Base-by-base conservation (phyloP, 2,888 invertebrate genomes). In the Nomada goodeniana region DNA sequence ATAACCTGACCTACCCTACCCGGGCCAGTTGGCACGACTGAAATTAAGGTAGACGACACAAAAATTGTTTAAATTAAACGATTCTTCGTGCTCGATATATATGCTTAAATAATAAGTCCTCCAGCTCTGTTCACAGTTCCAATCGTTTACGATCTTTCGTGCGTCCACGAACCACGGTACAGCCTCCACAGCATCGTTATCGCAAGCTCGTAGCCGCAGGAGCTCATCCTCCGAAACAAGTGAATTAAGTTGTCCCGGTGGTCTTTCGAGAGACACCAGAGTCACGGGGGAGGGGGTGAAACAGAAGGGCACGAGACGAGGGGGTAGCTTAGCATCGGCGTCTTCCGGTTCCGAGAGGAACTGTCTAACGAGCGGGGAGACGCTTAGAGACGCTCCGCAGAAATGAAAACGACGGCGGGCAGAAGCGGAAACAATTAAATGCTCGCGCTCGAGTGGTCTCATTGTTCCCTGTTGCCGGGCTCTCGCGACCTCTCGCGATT, bases 341-440 rank as follows among this genome's bases (percentile, higher is more conserved):
- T 90, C 91, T 91, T 91, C 91, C 91, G 91, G 88, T 88, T 83
- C 88, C 81, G 87, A 88, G 88, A 90, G 90, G 90, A 92, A 91
- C 90, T 89, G 88, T 82, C 91, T 92, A 92, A 92, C 92, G 91
- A 92, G 92, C 90, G 86, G 81, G 71, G 75, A 83, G 86, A 80
- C 77, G 89, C 88, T 86, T 82, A 86, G 86, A 88, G 83, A 85
- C 78, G 88, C 61, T 82, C 80, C 88, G 83, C 83, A 90, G 86
- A 75, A 88, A 88, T 85, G 86, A 85, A 84, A 88, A 88, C 88
- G 88, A 85, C 86, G 85, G 81, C 88, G 85, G 87, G 85, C 90
- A 89, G 88, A 78, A 86, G 78, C 89, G 88, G 88, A 88, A 88
- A 88, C 89, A 90, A 89, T 89, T 89, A 89, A 89, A 89, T 89